A percentile compares a stretch with the other conserved stretches of the same genome.
Conservation (phyloP, 2,113 vertebrate genomes). For the Neolamprologus hecqui region DNA sequence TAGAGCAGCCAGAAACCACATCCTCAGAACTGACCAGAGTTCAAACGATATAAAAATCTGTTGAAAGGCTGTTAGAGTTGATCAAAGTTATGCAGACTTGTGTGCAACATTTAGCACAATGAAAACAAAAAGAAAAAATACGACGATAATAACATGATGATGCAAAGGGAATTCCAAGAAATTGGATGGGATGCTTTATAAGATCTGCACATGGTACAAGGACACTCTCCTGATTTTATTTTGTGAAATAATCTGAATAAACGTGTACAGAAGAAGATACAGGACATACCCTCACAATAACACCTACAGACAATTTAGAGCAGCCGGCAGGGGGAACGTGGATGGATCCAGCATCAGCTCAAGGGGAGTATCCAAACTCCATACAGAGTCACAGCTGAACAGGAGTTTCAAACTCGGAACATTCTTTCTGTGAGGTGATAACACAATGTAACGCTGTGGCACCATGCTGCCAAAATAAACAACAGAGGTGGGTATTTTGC, state of each 20-base stretch:
- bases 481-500: not conserved
- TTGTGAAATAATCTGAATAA: not conserved
- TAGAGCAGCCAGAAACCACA: not conserved
- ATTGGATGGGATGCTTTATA: not conserved
- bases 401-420: not conserved
- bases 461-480: not conserved
- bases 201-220: not conserved
- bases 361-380: not conserved
- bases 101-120: not conserved
- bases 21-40: not conserved
- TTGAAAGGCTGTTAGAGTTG: not conserved
- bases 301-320: not conserved
- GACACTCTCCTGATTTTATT: not conserved
- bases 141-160: fast-evolving
- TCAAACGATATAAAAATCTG: not conserved
- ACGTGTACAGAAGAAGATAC: not conserved
- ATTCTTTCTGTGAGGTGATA: not conserved
- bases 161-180: not conserved
- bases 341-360: not conserved
- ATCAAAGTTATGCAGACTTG: not conserved
- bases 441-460: not conserved
- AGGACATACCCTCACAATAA: not conserved
- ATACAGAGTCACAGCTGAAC: not conserved
- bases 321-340: no score
- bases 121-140: not conserved